Evolutionary conservation across 2,888 invertebrate genomes (phyloP).

Genomic region (Zaprionus obscuricornis): DNA sequence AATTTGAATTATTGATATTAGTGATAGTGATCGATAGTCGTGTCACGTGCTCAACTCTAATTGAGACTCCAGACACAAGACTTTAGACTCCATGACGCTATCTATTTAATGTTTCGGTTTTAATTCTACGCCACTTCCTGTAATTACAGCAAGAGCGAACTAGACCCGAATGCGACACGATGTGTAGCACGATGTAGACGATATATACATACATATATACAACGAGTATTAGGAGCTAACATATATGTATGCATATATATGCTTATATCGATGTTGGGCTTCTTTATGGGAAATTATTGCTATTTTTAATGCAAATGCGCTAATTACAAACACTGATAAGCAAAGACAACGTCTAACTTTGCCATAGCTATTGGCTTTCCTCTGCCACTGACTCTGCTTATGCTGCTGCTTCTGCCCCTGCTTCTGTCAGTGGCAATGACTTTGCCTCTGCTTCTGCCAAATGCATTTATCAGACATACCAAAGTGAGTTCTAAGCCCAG

Average conservation of each 20-base stretch:
- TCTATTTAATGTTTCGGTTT: conserved; percentile 71
- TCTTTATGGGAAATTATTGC: conserved; percentile 77
- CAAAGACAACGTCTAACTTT: conserved; percentile 36
- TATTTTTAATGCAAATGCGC: conserved; percentile 79
- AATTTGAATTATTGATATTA: too few species aligned
- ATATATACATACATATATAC: conserved; percentile 6
- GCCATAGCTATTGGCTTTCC: too few species aligned
- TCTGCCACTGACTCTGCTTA: too few species aligned
- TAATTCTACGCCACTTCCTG: conserved; percentile 70
- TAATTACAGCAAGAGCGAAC: conserved; percentile 51
- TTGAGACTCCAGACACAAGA: conserved; percentile 30
- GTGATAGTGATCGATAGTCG: too few species aligned
- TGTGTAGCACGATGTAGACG: not conserved
- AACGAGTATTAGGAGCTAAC: conserved; percentile 17
- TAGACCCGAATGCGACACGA: conserved; percentile 13
- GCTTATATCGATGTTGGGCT: conserved; percentile 56
- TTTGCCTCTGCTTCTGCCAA: too few species aligned
- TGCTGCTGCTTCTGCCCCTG: too few species aligned
- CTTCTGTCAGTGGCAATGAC: not conserved
- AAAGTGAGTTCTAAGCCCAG: conserved; percentile 15
- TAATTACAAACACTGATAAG: conserved; percentile 79
- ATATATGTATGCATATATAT: too few species aligned
- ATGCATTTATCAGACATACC: conserved; percentile 70
- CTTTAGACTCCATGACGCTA: conserved; percentile 48
- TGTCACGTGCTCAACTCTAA: conserved; percentile 20